A percentile compares a stretch with the other conserved stretches of the same genome.
Evolutionary conservation across 30 jellyfish, hydroid and myxozoan genomes (phyloP).

Genomic region (Turritopsis dohrnii): DNA sequence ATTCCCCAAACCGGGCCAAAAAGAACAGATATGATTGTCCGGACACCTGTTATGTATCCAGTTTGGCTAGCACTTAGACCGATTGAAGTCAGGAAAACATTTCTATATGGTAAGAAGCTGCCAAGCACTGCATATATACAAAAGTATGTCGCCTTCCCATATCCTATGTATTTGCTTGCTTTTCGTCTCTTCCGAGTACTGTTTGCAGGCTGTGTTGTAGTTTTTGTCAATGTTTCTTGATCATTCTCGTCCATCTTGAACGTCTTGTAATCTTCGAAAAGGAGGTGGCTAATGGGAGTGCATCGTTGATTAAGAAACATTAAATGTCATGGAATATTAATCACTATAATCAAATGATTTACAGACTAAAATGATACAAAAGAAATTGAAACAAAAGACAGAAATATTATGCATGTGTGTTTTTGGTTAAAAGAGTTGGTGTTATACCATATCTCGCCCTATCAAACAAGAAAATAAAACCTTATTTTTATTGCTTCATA

Average conservation of each 20-base stretch:
- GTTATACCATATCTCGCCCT: no score
- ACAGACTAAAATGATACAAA: no score
- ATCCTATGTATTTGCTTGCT: neutral
- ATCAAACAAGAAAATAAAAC: no score
- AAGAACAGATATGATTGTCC: constrained; percentile 51
- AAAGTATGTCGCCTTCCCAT: constrained; percentile 52
- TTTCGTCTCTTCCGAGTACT: neutral
- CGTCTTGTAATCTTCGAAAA: neutral
- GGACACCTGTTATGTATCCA: constrained; percentile 58
- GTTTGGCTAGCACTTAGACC: constrained; percentile 78
- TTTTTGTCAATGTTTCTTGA: neutral
- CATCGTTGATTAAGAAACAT: neutral
- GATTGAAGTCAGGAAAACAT: constrained; percentile 50
- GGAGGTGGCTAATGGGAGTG: neutral
- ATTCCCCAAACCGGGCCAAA: constrained; percentile 71
- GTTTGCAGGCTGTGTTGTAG: neutral
- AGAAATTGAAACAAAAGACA: no score
- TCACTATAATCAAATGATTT: neutral
- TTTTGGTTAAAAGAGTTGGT: no score
- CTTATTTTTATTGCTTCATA: no score
- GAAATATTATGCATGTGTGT: no score
- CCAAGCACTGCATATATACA: constrained; percentile 47
- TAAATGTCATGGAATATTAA: neutral
- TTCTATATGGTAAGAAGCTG: constrained; percentile 46
- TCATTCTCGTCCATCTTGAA: neutral